Evolutionary conservation across 2,888 invertebrate genomes (phyloP).

Genomic region (Apodemia zela): DNA sequence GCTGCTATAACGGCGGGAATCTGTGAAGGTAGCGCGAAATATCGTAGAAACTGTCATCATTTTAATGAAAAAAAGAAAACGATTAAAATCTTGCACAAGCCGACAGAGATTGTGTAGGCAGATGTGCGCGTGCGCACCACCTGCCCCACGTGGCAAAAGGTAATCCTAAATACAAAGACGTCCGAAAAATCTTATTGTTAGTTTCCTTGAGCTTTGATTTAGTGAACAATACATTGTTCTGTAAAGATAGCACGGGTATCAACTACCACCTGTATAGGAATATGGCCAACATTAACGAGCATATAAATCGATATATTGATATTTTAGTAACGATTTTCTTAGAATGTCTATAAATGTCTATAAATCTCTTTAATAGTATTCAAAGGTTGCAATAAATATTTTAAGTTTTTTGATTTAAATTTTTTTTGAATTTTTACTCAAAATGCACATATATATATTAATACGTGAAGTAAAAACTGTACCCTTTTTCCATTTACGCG

Average conservation of each 20-base stretch:
- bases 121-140: constrained; percentile 75
- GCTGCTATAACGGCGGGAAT: constrained; percentile 53
- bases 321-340: background rate
- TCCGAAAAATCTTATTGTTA: constrained; percentile 57
- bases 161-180: constrained; percentile 59
- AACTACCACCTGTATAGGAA: constrained; percentile 17
- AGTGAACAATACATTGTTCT: constrained; percentile 30
- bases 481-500: no score
- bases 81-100: constrained; percentile 78
- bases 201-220: constrained; percentile 61
- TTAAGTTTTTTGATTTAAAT: no score
- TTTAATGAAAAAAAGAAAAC: constrained; percentile 49
- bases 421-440: no score
- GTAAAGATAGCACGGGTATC: constrained; percentile 18
- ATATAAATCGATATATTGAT: background rate
- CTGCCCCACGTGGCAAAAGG: constrained; percentile 75
- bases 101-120: constrained; percentile 49
- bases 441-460: no score
- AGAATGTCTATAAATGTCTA: background rate
- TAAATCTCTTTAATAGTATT: no score
- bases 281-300: constrained; percentile 7
- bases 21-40: constrained; percentile 62
- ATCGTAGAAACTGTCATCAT: constrained; percentile 69
- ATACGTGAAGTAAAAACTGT: no score
- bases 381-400: no score